phyloP scores from a whole-genome alignment of 1,140 invertebrate species.

The Saccostrea glomerata region DNA sequence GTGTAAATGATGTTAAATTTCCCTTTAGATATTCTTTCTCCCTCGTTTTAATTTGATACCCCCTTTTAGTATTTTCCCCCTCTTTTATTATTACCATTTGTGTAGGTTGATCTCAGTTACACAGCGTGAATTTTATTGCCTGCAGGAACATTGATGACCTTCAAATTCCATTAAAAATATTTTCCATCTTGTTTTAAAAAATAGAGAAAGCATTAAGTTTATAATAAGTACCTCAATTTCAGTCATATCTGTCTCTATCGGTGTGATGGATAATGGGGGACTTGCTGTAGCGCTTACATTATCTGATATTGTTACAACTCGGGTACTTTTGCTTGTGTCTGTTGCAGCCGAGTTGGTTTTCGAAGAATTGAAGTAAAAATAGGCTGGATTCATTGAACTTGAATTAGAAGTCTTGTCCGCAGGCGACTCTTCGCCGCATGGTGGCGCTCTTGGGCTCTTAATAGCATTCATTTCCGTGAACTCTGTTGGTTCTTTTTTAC shows the following conservation, averaged over 20 bases:
- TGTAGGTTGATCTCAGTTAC: too few relatives aligned
- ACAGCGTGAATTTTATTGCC: too few relatives aligned
- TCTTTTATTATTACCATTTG: too few relatives aligned
- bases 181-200: too few relatives aligned
- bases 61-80: too few relatives aligned
- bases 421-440: constrained; percentile 52
- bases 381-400: background rate
- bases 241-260: constrained; percentile 48
- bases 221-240: constrained; percentile 45
- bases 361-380: background rate
- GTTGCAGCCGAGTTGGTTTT: background rate
- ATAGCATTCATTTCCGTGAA: constrained; percentile 56
- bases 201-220: too few relatives aligned
- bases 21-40: too few relatives aligned
- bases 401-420: background rate
- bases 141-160: too few relatives aligned
- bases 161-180: too few relatives aligned
- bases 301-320: constrained; percentile 51
- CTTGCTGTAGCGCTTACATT: background rate
- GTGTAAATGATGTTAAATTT: too few relatives aligned
- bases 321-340: constrained; percentile 23
- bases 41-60: too few relatives aligned
- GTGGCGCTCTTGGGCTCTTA: constrained; percentile 55
- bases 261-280: constrained; percentile 46
- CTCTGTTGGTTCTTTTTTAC: constrained; percentile 56